These are phyloP conservation scores for Setipinna tenuifilis DNA, from an alignment of 2,797 vertebrate genomes.

Conservation along the genomic window DNA sequence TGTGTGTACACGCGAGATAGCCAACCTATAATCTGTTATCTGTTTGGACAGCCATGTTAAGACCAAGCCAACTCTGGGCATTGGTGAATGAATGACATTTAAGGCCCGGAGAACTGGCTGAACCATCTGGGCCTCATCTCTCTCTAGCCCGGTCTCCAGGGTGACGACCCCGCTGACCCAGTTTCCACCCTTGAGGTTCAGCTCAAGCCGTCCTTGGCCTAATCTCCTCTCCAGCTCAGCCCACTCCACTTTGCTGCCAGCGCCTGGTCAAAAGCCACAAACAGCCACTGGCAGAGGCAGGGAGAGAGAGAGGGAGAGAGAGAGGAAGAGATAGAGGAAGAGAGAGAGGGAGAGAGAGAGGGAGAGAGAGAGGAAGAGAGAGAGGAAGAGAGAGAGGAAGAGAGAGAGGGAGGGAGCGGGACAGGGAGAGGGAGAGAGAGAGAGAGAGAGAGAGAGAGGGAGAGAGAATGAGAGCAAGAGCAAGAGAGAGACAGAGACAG, in stretches of 20 bases:
- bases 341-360: background rate
- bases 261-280: background rate
- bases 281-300: background rate
- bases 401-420: background rate
- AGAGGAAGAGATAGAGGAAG: background rate
- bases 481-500: background rate
- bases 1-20: background rate
- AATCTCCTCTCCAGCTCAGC: background rate
- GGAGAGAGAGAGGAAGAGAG: background rate
- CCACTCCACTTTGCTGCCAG: background rate
- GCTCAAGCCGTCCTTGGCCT: background rate
- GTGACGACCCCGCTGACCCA: background rate
- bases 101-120: background rate
- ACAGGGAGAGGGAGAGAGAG: background rate
- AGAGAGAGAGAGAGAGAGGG: background rate
- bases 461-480: background rate
- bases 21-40: slow-evolving; percentile 18
- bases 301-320: background rate
- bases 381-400: background rate
- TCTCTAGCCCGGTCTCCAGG: background rate
- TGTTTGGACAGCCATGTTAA: slow-evolving; percentile 10
- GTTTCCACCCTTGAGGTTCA: slow-evolving; percentile 17
- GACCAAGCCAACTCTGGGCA: background rate
- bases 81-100: slow-evolving; percentile 2
- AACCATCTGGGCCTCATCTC: slow-evolving; percentile 1